These are phyloP conservation scores for Temnothorax rugatulus DNA, from an alignment of 2,888 invertebrate genomes.

Conservation along the genomic window DNA sequence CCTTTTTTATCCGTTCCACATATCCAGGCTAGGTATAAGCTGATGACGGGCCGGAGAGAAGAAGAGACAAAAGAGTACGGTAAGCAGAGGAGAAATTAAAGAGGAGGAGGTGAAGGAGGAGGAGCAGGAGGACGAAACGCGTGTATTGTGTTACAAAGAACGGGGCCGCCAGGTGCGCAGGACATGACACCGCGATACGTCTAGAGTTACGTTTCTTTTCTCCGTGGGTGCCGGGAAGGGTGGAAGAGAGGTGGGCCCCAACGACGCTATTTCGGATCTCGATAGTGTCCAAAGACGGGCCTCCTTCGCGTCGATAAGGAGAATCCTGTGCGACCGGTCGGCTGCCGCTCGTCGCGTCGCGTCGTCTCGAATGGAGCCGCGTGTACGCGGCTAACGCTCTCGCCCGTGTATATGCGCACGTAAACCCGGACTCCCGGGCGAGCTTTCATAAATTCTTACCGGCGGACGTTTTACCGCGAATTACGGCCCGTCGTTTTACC, in stretches of 20 bases:
- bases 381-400: conserved; percentile 29
- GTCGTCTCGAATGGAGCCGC: not conserved
- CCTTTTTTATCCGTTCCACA: conserved; percentile 48
- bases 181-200: conserved; percentile 84
- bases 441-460: conserved; percentile 75
- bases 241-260: conserved; percentile 60
- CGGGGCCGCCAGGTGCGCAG: conserved; percentile 84
- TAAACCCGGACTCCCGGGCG: conserved; percentile 64
- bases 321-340: conserved; percentile 75
- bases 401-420: conserved; percentile 56
- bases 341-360: conserved; percentile 48
- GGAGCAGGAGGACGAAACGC: conserved; percentile 72
- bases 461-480: conserved; percentile 73
- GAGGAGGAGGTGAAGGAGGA: conserved; percentile 32
- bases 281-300: conserved; percentile 57
- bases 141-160: conserved; percentile 85
- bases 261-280: conserved; percentile 72
- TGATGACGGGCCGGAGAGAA: conserved; percentile 46
- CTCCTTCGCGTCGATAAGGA: conserved; percentile 73
- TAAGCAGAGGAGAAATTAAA: conserved; percentile 24
- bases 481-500: conserved; percentile 69
- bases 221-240: conserved; percentile 65
- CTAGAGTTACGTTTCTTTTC: conserved; percentile 83
- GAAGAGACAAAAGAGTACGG: conserved; percentile 31
- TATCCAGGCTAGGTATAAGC: conserved; percentile 50